Evolutionary conservation across 2,888 invertebrate genomes (phyloP).

Genomic region (Cinara cedri): DNA sequence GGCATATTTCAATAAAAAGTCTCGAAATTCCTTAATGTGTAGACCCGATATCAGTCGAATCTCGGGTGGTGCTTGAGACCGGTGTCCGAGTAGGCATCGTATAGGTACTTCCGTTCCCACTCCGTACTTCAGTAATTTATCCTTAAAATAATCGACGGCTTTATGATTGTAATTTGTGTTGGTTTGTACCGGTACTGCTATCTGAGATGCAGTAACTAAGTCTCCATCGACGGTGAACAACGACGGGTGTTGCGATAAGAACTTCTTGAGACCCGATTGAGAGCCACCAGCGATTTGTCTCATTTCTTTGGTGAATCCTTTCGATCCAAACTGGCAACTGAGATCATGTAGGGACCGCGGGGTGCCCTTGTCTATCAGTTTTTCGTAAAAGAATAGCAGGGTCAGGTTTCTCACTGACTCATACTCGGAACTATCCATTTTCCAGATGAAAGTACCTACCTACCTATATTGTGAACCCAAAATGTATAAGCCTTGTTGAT

Average conservation of each 20-base stretch:
- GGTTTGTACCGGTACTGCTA: constrained; percentile 16
- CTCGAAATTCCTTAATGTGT: constrained; percentile 91
- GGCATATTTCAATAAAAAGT: constrained; percentile 83
- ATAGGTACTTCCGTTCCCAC: constrained; percentile 96
- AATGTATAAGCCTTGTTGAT: too few relatives aligned
- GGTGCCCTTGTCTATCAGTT: constrained; percentile 94
- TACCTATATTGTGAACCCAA: too few relatives aligned
- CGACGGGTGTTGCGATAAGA: constrained; percentile 94
- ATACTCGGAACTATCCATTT: constrained; percentile 93
- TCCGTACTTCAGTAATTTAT: constrained; percentile 93
- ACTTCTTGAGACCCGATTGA: constrained; percentile 95
- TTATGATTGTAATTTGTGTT: constrained; percentile 81
- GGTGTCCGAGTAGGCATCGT: constrained; percentile 92
- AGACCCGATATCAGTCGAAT: constrained; percentile 94
- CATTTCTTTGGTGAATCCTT: constrained; percentile 99
- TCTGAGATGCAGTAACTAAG: constrained; percentile 76
- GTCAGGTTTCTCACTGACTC: constrained; percentile 94
- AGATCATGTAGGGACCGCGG: constrained; percentile 95
- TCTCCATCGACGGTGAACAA: constrained; percentile 95
- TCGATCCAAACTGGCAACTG: constrained; percentile 98
- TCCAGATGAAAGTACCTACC: constrained; percentile 58
- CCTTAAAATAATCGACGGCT: constrained; percentile 96
- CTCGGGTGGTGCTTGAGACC: constrained; percentile 95
- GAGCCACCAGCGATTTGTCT: constrained; percentile 93
- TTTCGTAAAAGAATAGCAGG: constrained; percentile 96